Evolutionary conservation across 2,113 vertebrate species (phyloP).

Genomic region (Leucoraja erinaceus): DNA sequence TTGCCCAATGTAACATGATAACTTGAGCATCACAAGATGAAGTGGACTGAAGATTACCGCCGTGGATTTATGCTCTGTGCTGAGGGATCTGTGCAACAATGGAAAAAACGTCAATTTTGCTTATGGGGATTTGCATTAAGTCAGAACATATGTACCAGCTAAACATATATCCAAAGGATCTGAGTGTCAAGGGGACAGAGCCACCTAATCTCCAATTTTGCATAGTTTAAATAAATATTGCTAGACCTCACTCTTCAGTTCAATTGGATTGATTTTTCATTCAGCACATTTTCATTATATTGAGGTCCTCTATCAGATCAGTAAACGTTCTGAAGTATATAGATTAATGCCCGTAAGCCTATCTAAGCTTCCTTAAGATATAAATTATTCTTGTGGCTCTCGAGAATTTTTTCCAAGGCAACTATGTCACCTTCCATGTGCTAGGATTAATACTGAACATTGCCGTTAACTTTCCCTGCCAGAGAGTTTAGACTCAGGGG

Average conservation of each 20-base stretch:
- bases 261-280: not conserved
- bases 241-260: not conserved
- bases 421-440: not conserved
- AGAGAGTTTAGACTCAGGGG: not conserved
- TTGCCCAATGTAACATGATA: too few species aligned
- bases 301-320: not conserved
- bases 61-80: too few species aligned
- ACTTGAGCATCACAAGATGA: too few species aligned
- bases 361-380: not conserved
- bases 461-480: not conserved
- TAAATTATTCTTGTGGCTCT: not conserved
- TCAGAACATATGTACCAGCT: too few species aligned
- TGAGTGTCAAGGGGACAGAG: not conserved
- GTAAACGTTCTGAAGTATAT: too few species aligned
- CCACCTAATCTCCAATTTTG: not conserved
- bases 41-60: too few species aligned
- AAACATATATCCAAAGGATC: too few species aligned
- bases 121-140: too few species aligned
- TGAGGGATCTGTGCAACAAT: too few species aligned
- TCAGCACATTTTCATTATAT: not conserved
- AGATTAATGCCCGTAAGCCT: not conserved
- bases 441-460: not conserved
- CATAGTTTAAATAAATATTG: not conserved
- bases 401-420: not conserved
- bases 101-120: too few species aligned